phyloP scores from a whole-genome alignment of 2,888 invertebrate species.

The Synergus gifuensis region DNA sequence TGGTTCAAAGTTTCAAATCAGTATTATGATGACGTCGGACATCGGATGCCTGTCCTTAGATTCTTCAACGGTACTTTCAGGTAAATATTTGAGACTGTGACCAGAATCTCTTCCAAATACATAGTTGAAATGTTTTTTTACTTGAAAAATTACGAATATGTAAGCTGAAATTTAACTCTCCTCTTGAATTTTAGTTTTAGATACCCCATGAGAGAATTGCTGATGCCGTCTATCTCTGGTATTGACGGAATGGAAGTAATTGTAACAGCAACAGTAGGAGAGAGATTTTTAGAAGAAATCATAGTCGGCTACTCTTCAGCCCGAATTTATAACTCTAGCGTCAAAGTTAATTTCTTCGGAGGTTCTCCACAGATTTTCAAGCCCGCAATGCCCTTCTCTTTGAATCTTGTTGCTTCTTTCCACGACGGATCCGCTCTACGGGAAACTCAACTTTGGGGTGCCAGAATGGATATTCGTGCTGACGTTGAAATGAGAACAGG shows the following conservation, averaged over 20 bases:
- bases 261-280: constrained; percentile 92
- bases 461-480: constrained; percentile 84
- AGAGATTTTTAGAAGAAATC: constrained; percentile 90
- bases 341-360: constrained; percentile 91
- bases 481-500: constrained; percentile 82
- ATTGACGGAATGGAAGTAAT: constrained; percentile 89
- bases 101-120: background rate
- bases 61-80: constrained; percentile 91
- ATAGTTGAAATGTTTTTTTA: background rate
- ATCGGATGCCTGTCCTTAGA: constrained; percentile 85
- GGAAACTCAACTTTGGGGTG: constrained; percentile 81
- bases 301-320: constrained; percentile 93
- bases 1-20: constrained; percentile 84
- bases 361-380: constrained; percentile 96
- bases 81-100: constrained; percentile 31
- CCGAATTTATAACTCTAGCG: constrained; percentile 91
- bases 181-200: constrained; percentile 81
- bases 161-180: background rate
- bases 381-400: constrained; percentile 93
- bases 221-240: constrained; percentile 81
- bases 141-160: background rate
- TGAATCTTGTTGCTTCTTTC: constrained; percentile 90
- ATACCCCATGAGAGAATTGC: constrained; percentile 90
- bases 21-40: constrained; percentile 77
- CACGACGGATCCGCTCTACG: constrained; percentile 93